phyloP scores from a whole-genome alignment of 2,888 invertebrate genomes.

The Geophilus truncorum region DNA sequence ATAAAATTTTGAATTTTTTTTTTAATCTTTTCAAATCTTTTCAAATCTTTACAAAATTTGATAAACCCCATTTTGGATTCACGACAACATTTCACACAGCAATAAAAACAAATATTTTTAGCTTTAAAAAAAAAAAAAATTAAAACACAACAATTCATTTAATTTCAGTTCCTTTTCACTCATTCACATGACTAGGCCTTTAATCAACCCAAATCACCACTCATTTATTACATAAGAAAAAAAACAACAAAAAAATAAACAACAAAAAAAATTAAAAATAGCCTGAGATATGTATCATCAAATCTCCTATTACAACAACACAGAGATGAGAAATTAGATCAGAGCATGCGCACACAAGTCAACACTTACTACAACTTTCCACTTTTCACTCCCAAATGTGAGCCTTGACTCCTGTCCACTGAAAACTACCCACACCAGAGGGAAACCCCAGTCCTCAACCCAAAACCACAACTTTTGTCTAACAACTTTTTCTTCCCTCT shows the following conservation, averaged over 20 bases:
- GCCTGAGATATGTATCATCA: neutral
- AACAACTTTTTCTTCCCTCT: neutral
- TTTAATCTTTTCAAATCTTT: no score
- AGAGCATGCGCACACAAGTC: neutral
- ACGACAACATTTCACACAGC: no score
- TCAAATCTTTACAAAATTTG: no score
- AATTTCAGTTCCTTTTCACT: no score
- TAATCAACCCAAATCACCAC: no score
- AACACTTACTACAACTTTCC: neutral
- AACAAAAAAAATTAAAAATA: no score
- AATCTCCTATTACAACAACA: neutral
- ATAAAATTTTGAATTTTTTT: no score
- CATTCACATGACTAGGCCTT: no score
- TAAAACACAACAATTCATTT: no score
- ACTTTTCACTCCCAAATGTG: neutral
- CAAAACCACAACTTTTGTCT: neutral
- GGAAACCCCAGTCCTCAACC: neutral
- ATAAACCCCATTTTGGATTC: no score
- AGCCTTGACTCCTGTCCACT: neutral
- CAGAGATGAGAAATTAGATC: neutral
- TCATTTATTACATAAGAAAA: neutral
- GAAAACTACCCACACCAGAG: neutral
- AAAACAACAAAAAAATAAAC: neutral
- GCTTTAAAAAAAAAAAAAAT: no score
- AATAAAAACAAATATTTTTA: no score